Evolutionary conservation across 37 sponge, comb jelly and placozoan species (phyloP).

Genomic region (Beroe ovata): DNA sequence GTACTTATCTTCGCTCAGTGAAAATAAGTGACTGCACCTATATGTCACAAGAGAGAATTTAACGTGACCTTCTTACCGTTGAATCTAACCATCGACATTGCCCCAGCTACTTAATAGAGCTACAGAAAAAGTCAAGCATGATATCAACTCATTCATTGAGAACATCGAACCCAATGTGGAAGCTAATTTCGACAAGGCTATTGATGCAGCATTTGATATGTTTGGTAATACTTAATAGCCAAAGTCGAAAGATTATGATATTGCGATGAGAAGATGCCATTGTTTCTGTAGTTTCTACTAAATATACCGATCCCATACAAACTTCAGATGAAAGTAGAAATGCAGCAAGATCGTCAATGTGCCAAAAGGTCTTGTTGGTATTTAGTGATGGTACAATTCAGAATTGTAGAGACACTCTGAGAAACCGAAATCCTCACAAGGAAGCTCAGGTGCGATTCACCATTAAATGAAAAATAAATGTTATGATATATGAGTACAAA

Average conservation of each 20-base stretch:
- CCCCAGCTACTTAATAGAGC: constrained; percentile 23
- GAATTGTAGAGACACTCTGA: constrained; percentile 21
- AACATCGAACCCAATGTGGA: not conserved
- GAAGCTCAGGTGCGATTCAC: constrained; percentile 39
- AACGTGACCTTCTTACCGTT: no score
- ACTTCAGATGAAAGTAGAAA: constrained; percentile 39
- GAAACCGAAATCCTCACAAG: constrained; percentile 17
- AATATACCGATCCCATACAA: no score
- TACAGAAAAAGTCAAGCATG: not conserved
- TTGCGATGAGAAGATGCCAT: no score
- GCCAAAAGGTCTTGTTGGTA: constrained; percentile 16
- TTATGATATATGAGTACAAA: no score
- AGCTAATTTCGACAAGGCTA: constrained; percentile 34
- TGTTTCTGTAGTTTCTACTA: no score
- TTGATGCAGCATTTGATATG: constrained; percentile 54
- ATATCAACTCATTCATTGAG: not conserved
- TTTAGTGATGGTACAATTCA: constrained; percentile 64
- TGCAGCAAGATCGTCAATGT: not conserved
- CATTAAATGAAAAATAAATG: no score
- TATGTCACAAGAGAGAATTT: no score
- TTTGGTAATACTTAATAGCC: constrained; percentile 2
- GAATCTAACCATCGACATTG: no score
- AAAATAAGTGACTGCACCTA: no score
- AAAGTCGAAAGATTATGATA: not conserved
- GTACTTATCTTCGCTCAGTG: no score